Base-by-base conservation (phyloP, 2,113 vertebrate species). In the zebrafish (Danio rerio) region DNA sequence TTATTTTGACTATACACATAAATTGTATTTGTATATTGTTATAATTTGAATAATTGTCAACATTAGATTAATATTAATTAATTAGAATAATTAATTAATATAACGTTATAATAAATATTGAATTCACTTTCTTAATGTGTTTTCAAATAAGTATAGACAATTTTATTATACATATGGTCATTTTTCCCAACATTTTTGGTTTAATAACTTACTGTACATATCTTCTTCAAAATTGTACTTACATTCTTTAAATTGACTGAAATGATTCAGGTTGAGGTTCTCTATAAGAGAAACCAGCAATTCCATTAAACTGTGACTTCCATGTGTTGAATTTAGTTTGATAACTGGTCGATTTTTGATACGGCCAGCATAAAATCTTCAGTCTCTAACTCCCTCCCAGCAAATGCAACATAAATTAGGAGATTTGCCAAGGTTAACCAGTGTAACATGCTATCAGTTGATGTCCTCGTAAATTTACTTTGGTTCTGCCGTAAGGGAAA, bases 361-460 rank as follows among this genome's bases (percentile, higher is more conserved):
- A 43, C 10, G 43, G 21, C 12, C 50, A 31, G 12, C 49, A 74
- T 56, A 45, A 86, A 62, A 76, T 66, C 40, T 84, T 84, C 86
- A 53, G 68, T 76, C 82, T 70, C 61, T 80, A 86, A 79, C 66
- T 82, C 40, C 63, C 16, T 83, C 72, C 49, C 55, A 79, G 81
- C 21, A 86, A 78, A 70, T 58, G 7, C 16, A 47, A 52, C 47
- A 78, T 73, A 62, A 49, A 83, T 88, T 74, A 85, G 74, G 43
- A 78, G 68, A 87, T 90, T 88, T 81, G 58, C 77, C 69, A 75
- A 82, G 78, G 76, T 88, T 79, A 77, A 75, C 78, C 74, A 42
- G 50, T 47, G 75, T 80, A 62, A 63, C 76, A 69, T 68, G 75
- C 40, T 88, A 83, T 86, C 77, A 40, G 63, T 77, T 81, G 63